A percentile compares a stretch with the other conserved stretches of the same genome.
Conservation (phyloP, 1,140 invertebrate species). For the Pogonomyrmex californicus region DNA sequence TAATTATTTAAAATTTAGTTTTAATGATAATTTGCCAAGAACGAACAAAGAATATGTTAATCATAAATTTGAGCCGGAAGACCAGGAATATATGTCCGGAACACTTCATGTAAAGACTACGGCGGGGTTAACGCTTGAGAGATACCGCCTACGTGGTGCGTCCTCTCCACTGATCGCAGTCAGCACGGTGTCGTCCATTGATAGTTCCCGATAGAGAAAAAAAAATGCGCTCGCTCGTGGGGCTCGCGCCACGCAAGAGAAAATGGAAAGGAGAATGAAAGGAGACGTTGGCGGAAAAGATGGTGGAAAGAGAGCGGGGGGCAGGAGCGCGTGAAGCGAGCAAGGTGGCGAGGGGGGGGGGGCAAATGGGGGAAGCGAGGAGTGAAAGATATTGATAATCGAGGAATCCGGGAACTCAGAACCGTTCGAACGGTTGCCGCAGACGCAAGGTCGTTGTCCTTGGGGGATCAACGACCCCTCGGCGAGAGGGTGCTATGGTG, state of each 20-base stretch:
- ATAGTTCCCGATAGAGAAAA: constrained; percentile 47
- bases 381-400: constrained; percentile 82
- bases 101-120: background rate
- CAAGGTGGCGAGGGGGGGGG: constrained; percentile 6
- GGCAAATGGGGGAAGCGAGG: constrained; percentile 64
- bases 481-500: constrained; percentile 85
- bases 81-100: background rate
- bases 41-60: background rate
- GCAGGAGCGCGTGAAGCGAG: background rate
- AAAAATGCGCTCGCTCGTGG: constrained; percentile 24
- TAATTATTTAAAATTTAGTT: background rate
- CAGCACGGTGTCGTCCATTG: constrained; percentile 63
- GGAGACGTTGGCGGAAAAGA: constrained; percentile 64
- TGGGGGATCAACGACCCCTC: constrained; percentile 87
- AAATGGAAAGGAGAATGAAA: constrained; percentile 74
- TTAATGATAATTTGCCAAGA: background rate
- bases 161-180: constrained; percentile 36
- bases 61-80: background rate
- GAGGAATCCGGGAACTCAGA: constrained; percentile 85
- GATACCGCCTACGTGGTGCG: constrained; percentile 37
- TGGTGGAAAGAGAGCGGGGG: background rate
- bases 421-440: constrained; percentile 84
- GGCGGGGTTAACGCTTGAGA: constrained; percentile 23
- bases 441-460: constrained; percentile 87
- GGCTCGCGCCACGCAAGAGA: constrained; percentile 33